Base-by-base conservation (phyloP, 1,140 invertebrate species). In the Drosophila aff. region DNA sequence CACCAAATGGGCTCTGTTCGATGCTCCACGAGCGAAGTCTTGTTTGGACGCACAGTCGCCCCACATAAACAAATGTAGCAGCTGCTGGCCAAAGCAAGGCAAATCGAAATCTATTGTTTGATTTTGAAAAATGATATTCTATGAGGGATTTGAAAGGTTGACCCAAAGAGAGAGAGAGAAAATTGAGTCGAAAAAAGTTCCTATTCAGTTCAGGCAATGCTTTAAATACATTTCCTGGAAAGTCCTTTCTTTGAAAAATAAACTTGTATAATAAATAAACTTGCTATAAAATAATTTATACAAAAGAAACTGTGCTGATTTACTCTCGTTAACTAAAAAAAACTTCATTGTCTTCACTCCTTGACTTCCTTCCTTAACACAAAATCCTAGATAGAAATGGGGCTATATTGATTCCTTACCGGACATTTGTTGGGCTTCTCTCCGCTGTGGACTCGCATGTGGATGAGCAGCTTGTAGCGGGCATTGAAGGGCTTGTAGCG, bases 401-500 rank as follows among this genome's bases (percentile, higher is more conserved):
- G 2, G 8, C 8, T n/a, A 6, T 18, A 43, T 28, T 0, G 16
- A 8, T 43, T 57, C 95, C 96, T 97, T 94, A 99, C 98, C 93
- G 96, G 96, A 93, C 98, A 99, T 94, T 98, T 97, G 93, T 99
- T 99, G 1, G 98, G 98, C 86, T 99, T 99, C 89, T 99, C 98
- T 16, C 98, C 98, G 43, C 97, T 98, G 92, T 99, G 98, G 0
- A 99, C 98, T 10, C 98, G 93, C 98, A 99, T 99, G 92, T 99
- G 98, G 66, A 99, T 99, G 10, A 99, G 95, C 8, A 99, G 94
- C 92, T 99, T 99, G 94, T 99, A 99, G 59, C 98, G 94, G 0
- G 98, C 98, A 93, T 99, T 99, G 93, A 99, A 99, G 0, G 98
- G 97, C 50, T 97, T 95, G 41, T 96, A 95, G 50, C 96, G 95